phyloP scores from a whole-genome alignment of 2,888 invertebrate genomes.

The Silvanus unidentatus region DNA sequence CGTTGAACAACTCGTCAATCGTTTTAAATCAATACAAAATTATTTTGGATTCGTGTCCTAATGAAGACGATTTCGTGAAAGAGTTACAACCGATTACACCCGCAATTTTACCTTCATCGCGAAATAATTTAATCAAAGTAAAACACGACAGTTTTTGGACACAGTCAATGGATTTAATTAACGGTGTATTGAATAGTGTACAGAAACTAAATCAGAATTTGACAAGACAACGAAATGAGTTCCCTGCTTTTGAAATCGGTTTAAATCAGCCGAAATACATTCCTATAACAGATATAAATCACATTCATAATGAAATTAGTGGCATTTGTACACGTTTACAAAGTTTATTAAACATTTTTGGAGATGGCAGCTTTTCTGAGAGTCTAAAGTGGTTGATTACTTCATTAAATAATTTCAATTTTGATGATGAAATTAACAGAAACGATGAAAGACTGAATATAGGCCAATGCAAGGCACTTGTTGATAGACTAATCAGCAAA shows the following conservation, averaged over 20 bases:
- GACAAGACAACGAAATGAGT: conserved; percentile 24
- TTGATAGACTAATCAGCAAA: conserved; percentile 21
- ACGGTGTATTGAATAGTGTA: conserved; percentile 15
- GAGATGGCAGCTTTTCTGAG: conserved; percentile 23
- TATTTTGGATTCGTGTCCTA: conserved; percentile 59
- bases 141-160: conserved; percentile 36
- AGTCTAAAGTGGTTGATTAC: conserved; percentile 27
- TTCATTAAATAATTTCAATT: not conserved
- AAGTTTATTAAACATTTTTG: conserved; percentile 25
- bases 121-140: conserved; percentile 15
- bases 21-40: conserved; percentile 64
- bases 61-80: conserved; percentile 31
- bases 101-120: not conserved
- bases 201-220: conserved; percentile 26
- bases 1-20: conserved; percentile 50
- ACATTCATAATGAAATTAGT: conserved; percentile 24
- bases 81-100: conserved; percentile 16
- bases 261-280: conserved; percentile 29
- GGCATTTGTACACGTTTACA: conserved; percentile 25
- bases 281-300: conserved; percentile 21
- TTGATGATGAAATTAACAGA: not conserved
- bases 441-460: not conserved
- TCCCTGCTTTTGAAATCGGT: conserved; percentile 28
- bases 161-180: conserved; percentile 24
- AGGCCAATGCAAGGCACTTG: conserved; percentile 14